A percentile compares a stretch with the other conserved stretches of the same genome.
phyloP scores from a whole-genome alignment of 2,888 invertebrate species.

The Creontiades dilutus region DNA sequence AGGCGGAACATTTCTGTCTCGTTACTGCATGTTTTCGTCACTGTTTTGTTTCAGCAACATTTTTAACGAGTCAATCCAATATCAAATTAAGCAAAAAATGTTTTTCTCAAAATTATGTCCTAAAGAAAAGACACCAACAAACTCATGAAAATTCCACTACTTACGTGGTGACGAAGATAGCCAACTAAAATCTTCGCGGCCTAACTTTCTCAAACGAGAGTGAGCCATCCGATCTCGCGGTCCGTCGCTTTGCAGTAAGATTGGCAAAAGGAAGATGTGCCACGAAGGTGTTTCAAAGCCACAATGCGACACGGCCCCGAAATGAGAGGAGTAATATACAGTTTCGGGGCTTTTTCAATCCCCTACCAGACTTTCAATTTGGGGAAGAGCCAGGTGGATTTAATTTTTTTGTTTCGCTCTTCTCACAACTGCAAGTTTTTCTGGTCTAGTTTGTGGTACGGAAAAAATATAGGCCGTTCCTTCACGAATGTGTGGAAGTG shows the following conservation, averaged over 20 bases:
- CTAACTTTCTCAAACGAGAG: not conserved
- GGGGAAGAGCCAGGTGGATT: slow-evolving; percentile 45
- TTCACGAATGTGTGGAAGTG: too few species aligned
- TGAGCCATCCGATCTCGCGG: slow-evolving; percentile 27
- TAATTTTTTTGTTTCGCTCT: not conserved
- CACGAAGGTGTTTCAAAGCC: slow-evolving; percentile 16
- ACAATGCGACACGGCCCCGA: slow-evolving; percentile 39
- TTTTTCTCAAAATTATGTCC: too few species aligned
- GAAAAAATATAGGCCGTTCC: too few species aligned
- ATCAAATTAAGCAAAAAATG: too few species aligned
- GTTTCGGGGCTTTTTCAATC: slow-evolving; percentile 20
- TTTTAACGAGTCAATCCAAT: too few species aligned
- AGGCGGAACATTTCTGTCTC: too few species aligned
- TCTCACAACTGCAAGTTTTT: not conserved
- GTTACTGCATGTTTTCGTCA: too few species aligned
- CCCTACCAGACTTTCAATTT: slow-evolving; percentile 63
- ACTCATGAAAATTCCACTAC: not conserved
- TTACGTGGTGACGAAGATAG: slow-evolving; percentile 30
- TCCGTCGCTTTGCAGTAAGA: not conserved
- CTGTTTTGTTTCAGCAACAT: too few species aligned
- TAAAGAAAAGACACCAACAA: not conserved
- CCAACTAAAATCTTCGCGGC: slow-evolving; percentile 51
- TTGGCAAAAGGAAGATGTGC: slow-evolving; percentile 2
- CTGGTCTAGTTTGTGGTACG: not conserved
- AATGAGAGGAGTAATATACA: slow-evolving; percentile 59